Base-by-base conservation (phyloP, 2,888 invertebrate species). In the Matsumyia berberina region DNA sequence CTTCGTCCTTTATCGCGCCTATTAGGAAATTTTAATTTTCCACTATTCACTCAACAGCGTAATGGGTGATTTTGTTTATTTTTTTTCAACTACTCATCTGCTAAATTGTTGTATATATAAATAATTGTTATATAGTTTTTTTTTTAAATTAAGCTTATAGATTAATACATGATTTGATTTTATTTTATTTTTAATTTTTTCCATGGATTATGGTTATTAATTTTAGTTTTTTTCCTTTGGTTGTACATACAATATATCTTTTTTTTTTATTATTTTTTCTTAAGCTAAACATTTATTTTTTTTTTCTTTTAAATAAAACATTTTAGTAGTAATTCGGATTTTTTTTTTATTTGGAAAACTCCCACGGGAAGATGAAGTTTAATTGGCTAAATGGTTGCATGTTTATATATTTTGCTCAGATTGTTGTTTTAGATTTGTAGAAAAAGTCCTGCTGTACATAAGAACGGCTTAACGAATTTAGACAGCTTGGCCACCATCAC, bases 1-100 rank as follows among this genome's bases (percentile, higher is more conserved):
- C 51, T 86, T 12, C 86, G 80, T 15, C 80, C 86, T 67, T 33
- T 86, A 55, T 49, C 86, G 46, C 86, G 86, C 57, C 62, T 86
- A 1, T 72, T 86, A 46, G 76, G 66, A 66, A 86, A 79, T 24
- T 55, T 86, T 58, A 86, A 79, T 24, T 55, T 86, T 58, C 85
- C 85, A 51, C 42, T 74, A 70, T 85, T 85, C 9, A 64, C 55
- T 42, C 58, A 69, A 60, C 78, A 60, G 42, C 79, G 64, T 57
- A 72, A 42, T 44, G 79, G 79, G 33, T 79, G 55, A 79, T 64
- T 58, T 72, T 17, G 62, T 77, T 37, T 35, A 58, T 46, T 6
- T 42, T 53, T 51, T 57, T 24, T 24, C 8, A 46, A 49, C 9
- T 33, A 44, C 24, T 49, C 64, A 49, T 44, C 15, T 15, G 46